Evolutionary conservation across 2,888 invertebrate species (phyloP).

Genomic region (Crossocerus cetratus): DNA sequence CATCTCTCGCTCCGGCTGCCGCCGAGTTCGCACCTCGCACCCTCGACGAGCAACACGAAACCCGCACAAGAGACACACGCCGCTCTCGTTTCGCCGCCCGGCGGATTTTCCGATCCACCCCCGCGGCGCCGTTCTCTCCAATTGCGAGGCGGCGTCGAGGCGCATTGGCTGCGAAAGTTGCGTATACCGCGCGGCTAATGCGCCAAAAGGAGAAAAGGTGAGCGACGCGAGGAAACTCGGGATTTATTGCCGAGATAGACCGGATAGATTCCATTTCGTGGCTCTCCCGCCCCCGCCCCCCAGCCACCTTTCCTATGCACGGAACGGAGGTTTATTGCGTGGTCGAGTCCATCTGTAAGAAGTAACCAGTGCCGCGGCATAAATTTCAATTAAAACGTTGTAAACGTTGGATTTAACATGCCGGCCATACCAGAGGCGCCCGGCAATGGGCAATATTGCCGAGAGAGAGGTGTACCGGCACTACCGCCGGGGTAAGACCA

Average conservation of each 20-base stretch:
- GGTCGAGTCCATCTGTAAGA: not conserved
- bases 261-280: not conserved
- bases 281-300: not conserved
- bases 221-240: not conserved
- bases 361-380: constrained; percentile 1
- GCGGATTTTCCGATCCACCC: no score
- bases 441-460: no score
- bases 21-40: not conserved
- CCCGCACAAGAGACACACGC: no score
- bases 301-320: not conserved
- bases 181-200: no score
- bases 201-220: not conserved
- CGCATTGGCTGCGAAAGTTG: no score
- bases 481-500: no score
- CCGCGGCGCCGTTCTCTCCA: no score
- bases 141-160: no score
- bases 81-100: no score
- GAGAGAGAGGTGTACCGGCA: no score
- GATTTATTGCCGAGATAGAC: not conserved
- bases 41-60: no score
- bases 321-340: constrained; percentile 1
- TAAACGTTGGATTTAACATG: not conserved
- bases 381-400: constrained; percentile 3
- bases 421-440: not conserved
- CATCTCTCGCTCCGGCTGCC: not conserved